phyloP scores from a whole-genome alignment of 2,888 invertebrate species.

The Alentia gelatinosa region DNA sequence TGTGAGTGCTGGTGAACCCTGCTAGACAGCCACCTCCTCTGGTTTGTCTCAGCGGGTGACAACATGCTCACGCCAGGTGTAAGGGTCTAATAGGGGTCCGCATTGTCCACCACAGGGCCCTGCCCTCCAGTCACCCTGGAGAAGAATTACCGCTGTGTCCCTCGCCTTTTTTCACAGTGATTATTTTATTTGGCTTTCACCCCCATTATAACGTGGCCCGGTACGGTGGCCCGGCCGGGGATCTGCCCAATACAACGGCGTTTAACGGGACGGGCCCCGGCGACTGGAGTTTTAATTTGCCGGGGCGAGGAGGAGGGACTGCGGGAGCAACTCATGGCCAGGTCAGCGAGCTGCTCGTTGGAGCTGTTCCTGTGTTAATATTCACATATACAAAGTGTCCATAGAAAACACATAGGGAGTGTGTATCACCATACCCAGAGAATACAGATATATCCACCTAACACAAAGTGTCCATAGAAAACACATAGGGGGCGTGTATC shows the following conservation, averaged over 20 bases:
- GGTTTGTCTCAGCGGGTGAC: constrained; percentile 4
- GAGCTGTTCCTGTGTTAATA: too few species aligned
- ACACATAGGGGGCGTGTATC: too few species aligned
- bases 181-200: not conserved
- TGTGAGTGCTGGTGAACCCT: not conserved
- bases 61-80: not conserved
- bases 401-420: too few species aligned
- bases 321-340: too few species aligned
- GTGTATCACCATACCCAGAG: too few species aligned
- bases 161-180: not conserved
- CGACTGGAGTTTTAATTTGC: too few species aligned
- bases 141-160: not conserved
- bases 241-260: not conserved
- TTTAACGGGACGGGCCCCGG: too few species aligned
- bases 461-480: too few species aligned
- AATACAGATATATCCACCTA: too few species aligned
- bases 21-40: not conserved
- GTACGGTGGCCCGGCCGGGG: not conserved
- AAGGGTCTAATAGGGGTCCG: constrained; percentile 44
- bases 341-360: too few species aligned
- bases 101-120: constrained; percentile 15
- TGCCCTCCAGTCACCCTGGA: not conserved
- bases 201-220: not conserved
- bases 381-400: too few species aligned
- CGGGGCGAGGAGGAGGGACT: too few species aligned